Percentiles rank a stretch among this genome's conserved stretches.
phyloP scores from a whole-genome alignment of 2,888 invertebrate species.

The Ornithoptera alexandrae region DNA sequence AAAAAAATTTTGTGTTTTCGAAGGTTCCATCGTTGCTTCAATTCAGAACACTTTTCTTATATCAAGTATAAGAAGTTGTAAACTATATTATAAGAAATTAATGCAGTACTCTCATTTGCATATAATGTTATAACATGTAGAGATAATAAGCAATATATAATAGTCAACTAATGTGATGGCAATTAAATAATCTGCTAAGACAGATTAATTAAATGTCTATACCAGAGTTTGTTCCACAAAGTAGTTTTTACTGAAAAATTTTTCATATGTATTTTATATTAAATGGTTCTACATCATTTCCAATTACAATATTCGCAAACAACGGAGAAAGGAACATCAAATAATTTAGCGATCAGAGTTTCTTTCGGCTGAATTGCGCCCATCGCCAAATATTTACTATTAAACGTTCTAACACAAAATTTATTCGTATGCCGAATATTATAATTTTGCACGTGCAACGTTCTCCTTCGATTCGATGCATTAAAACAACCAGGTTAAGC shows the following conservation, averaged over 20 bases:
- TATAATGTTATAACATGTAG: constrained; percentile 2
- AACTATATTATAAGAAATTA: not conserved
- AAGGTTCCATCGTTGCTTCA: no score
- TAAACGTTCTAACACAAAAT: constrained; percentile 15
- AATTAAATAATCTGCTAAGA: not conserved
- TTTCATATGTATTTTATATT: not conserved
- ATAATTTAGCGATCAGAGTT: constrained; percentile 5
- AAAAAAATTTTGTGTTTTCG: no score
- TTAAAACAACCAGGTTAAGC: constrained; percentile 18
- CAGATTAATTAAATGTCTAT: not conserved
- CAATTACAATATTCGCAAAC: constrained; percentile 8
- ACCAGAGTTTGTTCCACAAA: not conserved
- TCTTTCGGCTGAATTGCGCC: constrained; percentile 2
- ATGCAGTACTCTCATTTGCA: not conserved
- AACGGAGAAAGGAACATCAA: constrained; percentile 9
- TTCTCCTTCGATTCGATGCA: constrained; percentile 15
- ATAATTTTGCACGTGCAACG: constrained; percentile 10
- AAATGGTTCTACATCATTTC: not conserved
- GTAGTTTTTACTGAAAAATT: no score
- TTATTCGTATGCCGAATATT: constrained; percentile 15
- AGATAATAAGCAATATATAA: constrained; percentile 1
- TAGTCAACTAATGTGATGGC: not conserved
- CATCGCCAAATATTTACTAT: constrained; percentile 21
- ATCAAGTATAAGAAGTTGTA: not conserved
- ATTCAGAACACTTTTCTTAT: not conserved